These are phyloP conservation scores for Sterrhoptilus dennistouni DNA, from an alignment of 2,113 vertebrate genomes.

Conservation along the genomic window DNA sequence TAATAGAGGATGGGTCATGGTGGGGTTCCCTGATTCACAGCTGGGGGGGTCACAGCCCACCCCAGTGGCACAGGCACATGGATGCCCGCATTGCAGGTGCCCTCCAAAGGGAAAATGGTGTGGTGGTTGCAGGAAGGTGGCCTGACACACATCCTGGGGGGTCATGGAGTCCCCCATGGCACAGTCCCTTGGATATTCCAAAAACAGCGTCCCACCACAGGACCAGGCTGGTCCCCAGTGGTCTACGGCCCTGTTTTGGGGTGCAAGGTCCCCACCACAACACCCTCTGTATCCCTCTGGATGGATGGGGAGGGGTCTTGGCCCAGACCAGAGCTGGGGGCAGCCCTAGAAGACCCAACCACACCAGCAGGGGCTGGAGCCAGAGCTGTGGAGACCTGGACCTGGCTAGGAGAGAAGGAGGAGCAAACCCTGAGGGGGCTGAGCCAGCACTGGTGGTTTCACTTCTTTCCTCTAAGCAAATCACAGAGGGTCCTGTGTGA, in stretches of 20 bases:
- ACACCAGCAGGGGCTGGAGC: background rate
- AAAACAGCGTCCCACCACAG: rapidly evolving
- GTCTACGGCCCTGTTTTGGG: too few relatives aligned
- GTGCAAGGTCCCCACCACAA: background rate
- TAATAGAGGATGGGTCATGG: rapidly evolving
- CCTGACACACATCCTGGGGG: background rate
- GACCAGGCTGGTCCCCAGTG: too few relatives aligned
- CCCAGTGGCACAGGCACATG: rapidly evolving
- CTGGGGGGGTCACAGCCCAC: background rate
- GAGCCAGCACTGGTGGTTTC: background rate
- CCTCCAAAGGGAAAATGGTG: background rate
- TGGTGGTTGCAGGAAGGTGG: rapidly evolving
- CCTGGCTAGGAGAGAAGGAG: background rate
- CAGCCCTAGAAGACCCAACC: rapidly evolving
- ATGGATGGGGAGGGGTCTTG: too few relatives aligned
- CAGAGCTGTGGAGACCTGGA: background rate
- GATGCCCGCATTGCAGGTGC: rapidly evolving
- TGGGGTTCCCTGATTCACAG: background rate
- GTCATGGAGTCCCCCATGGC: rapidly evolving
- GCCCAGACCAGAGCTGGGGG: too few relatives aligned
- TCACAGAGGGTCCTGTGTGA: rapidly evolving
- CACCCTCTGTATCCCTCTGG: too few relatives aligned
- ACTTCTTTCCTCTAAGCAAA: constrained; percentile 49
- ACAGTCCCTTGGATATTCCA: rapidly evolving
- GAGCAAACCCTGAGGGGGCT: background rate